phyloP scores from a whole-genome alignment of 2,113 vertebrate genomes.

The Nerophis ophidion region DNA sequence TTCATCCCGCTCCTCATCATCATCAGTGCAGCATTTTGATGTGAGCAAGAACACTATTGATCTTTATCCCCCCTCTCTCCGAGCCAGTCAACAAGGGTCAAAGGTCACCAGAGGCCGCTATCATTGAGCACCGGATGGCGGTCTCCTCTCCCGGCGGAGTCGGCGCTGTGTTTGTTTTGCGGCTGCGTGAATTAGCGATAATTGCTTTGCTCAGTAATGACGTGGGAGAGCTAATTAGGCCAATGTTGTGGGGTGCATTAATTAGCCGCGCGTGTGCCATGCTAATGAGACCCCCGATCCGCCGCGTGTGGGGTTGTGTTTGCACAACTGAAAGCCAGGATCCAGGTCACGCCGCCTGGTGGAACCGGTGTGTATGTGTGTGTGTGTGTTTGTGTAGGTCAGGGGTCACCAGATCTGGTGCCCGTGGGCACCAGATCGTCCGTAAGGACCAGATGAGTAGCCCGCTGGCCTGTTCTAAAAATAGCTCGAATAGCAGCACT shows the following conservation, averaged over 20 bases:
- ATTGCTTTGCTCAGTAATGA: conserved; percentile 78
- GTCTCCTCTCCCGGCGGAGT: conserved; percentile 58
- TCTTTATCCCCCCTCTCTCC: not conserved
- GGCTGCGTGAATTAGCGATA: conserved; percentile 72
- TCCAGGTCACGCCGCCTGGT: conserved; percentile 14
- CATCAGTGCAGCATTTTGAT: too few relatives aligned
- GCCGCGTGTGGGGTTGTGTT: conserved; percentile 50
- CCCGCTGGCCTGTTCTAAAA: too few relatives aligned
- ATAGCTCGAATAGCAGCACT: too few relatives aligned
- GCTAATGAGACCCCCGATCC: conserved; percentile 74
- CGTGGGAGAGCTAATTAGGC: conserved; percentile 74
- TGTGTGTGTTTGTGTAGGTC: conserved; percentile 1
- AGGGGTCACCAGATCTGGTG: too few relatives aligned
- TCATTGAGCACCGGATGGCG: too few relatives aligned
- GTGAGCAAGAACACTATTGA: not conserved
- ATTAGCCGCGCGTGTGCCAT: conserved; percentile 73
- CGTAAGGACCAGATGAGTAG: too few relatives aligned
- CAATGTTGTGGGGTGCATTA: conserved; percentile 73
- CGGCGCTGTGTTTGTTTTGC: conserved; percentile 72
- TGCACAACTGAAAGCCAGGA: conserved; percentile 25
- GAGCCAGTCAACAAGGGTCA: too few relatives aligned
- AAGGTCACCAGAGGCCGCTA: too few relatives aligned
- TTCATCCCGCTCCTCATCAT: too few relatives aligned
- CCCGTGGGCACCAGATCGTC: too few relatives aligned
- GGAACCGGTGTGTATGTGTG: conserved; percentile 33